Base-by-base conservation (phyloP, 2,888 invertebrate genomes). In the Drosophila neutralis region DNA sequence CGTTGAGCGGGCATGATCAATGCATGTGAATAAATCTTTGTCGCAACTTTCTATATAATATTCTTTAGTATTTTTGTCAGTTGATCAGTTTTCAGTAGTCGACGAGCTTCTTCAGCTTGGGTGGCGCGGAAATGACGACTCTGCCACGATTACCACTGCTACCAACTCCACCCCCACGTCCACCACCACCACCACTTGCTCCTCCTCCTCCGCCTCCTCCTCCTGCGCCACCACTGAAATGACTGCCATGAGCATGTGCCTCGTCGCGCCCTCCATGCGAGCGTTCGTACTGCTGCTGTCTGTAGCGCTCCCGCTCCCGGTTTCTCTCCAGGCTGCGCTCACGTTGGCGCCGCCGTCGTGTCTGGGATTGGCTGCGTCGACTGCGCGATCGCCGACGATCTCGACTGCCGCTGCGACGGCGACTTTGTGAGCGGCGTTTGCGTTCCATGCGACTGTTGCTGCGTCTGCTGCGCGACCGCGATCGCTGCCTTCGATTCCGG, bases 61-160 rank as follows among this genome's bases (percentile, higher is more conserved):
- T 42, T 53, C n/a, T 10, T 59, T 59, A 38, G 42, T 11, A 15
- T 24, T 45, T 45, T 45, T 15, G 24, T 38, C 13, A 13, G 24
- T 58, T 49, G 33, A 38, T 48, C 51, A 33, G 13, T 11, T 33
- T 15, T 84, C 70, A 92, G 76, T 92, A 92, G 69, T 92, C 92
- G 59, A 92, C 92, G 62, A 92, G 81, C 79, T 92, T 92, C 71
- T 92, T 92, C 29, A 92, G 85, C 78, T 92, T 92, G 36, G 92
- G 92, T 31, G 92, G 92, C 51, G 92, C 92, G 35, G 92, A 92
- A 54, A 92, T 92, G 54, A 92, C 92, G 59, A 92, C 87, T 18
- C 91, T 89, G 51, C 92, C 92, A 10, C 92, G 89, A 62, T 89
- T 91, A 11, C 81, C 80, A n/a, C 73, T 76, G 60, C 69, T 76